phyloP scores from a whole-genome alignment of 2,888 invertebrate species.

The Notodonta dromedarius region DNA sequence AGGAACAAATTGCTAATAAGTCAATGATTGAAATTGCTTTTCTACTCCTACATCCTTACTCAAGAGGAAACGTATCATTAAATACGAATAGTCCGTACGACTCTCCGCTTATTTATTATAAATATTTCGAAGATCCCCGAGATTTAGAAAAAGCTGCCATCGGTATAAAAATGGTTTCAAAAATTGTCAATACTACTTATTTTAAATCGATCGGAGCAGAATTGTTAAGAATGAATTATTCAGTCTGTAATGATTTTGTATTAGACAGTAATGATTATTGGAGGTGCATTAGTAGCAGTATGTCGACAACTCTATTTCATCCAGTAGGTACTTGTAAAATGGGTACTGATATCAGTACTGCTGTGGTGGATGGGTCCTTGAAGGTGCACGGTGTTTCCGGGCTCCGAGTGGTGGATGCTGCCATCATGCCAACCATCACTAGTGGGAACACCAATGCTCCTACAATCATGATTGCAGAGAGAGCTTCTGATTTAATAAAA shows the following conservation, averaged over 20 bases:
- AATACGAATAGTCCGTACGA: constrained; percentile 25
- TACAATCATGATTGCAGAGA: constrained; percentile 85
- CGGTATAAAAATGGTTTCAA: constrained; percentile 23
- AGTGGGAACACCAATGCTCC: constrained; percentile 85
- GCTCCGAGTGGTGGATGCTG: constrained; percentile 85
- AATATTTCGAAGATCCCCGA: constrained; percentile 24
- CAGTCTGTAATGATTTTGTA: constrained; percentile 21
- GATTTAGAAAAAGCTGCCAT: constrained; percentile 19
- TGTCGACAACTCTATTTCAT: constrained; percentile 81
- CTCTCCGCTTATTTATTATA: constrained; percentile 21
- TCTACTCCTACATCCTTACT: constrained; percentile 29
- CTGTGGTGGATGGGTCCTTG: constrained; percentile 71
- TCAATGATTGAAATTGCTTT: constrained; percentile 21
- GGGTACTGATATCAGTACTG: constrained; percentile 70
- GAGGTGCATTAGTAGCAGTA: constrained; percentile 22
- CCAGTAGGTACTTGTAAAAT: constrained; percentile 85
- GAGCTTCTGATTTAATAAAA: constrained; percentile 84
- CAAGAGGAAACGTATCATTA: constrained; percentile 29
- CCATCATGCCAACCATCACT: constrained; percentile 84
- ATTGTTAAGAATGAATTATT: constrained; percentile 24
- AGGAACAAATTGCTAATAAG: constrained; percentile 12
- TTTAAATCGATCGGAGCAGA: constrained; percentile 23
- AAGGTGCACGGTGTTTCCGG: constrained; percentile 80
- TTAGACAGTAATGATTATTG: constrained; percentile 34
- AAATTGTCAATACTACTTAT: constrained; percentile 18